Evolutionary conservation across 2,797 vertebrate genomes (phyloP), one percentile per base, ranked within the genome.

Genomic region (Chaetodon trifasciatus): DNA sequence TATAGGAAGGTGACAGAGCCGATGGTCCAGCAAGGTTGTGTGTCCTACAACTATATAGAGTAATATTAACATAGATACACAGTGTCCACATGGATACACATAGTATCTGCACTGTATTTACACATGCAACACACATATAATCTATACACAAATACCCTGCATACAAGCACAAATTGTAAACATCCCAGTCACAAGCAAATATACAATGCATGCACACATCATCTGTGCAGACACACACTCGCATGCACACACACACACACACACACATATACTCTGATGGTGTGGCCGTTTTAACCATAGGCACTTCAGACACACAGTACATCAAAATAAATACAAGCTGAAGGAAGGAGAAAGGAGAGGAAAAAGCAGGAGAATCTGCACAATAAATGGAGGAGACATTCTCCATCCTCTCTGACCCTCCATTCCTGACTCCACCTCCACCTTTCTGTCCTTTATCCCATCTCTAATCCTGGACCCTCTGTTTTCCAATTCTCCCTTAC

Each of bases 271-370:
- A 24, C 21, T 70, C 53, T 58, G 47, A 73, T 60, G 64, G 21
- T 37, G 19, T 77, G 62, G 64, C 49, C 17, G 75, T 86, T 60
- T 86, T 76, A 83, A 89, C 74, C 37, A 53, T 40, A 15, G 39
- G 57, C 80, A 82, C 81, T 82, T 82, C 70, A 72, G 66, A 78
- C 61, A 40, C 50, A 60, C 50, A 56, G 56, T 68, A 66, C 69
- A 76, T 80, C 61, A 69, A 63, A 78, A 86, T 82, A 86, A 87
- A 86, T 67, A 55, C 44, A 63, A 79, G 64, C 63, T 71, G 74
- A 69, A 70, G 50, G 50, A 23, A 65, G 35, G 40, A 72, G 46
- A 65, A 72, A 24, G 58, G 35, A 64, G 46, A 62, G 73, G 67
- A 82, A 68, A 61, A 70, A 75, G 73, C 17, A 28, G 35, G n/a